These are phyloP conservation scores for Coenonympha glycerion DNA, from an alignment of 2,888 invertebrate species.

Conservation along the genomic window DNA sequence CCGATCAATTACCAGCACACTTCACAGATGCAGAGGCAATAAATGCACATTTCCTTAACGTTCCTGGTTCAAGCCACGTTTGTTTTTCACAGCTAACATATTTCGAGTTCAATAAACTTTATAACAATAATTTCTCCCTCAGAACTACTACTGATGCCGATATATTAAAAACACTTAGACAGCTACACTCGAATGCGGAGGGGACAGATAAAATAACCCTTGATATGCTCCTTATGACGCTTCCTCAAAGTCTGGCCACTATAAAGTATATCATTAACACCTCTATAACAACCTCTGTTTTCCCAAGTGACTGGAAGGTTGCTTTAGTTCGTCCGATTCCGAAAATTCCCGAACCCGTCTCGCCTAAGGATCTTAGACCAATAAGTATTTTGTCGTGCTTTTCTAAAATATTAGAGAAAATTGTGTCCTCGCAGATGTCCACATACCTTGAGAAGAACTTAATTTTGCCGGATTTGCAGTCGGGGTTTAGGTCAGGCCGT, in stretches of 20 bases:
- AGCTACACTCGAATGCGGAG: constrained; percentile 6
- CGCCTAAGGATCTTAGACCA: too few species aligned
- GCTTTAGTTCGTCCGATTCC: constrained; percentile 21
- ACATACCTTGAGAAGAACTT: constrained; percentile 26
- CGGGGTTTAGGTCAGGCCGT: constrained; percentile 31
- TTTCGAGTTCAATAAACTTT: constrained; percentile 2
- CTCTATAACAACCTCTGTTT: too few species aligned
- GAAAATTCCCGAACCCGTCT: constrained; percentile 14
- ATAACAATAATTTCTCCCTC: constrained; percentile 3
- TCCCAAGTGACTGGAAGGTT: constrained; percentile 21
- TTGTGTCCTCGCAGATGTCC: too few species aligned
- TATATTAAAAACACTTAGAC: background rate
- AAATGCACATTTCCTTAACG: constrained; percentile 15
- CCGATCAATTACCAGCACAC: too few species aligned
- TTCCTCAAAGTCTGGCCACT: too few species aligned
- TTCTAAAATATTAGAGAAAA: constrained; percentile 25
- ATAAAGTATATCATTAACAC: too few species aligned
- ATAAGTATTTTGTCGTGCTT: constrained; percentile 22
- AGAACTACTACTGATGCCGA: background rate
- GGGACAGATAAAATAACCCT: constrained; percentile 7
- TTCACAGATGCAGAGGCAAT: constrained; percentile 11
- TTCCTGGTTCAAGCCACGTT: constrained; percentile 6
- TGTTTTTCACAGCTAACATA: background rate
- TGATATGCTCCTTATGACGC: too few species aligned
- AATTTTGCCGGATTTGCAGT: constrained; percentile 31